Percentiles rank a stretch among this genome's conserved stretches.
phyloP scores from a whole-genome alignment of 2,888 invertebrate species.

The Pachymerium ferrugineum region DNA sequence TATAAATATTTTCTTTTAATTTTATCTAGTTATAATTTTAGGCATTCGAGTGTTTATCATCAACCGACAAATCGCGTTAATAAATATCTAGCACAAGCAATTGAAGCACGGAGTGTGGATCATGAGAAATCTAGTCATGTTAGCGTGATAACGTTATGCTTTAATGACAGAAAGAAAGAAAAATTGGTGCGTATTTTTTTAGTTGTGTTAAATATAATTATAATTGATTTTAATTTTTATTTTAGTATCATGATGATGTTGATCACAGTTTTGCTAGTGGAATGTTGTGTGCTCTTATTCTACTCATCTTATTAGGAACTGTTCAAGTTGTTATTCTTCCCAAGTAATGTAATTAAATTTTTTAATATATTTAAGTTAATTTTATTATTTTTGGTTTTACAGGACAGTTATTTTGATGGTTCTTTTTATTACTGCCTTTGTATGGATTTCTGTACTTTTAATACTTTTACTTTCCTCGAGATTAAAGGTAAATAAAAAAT shows the following conservation, averaged over 20 bases:
- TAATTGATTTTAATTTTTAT: slow-evolving; percentile 38
- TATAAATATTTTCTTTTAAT: background rate
- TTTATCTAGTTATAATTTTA: slow-evolving; percentile 23
- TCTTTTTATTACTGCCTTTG: slow-evolving; percentile 79
- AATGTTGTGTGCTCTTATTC: slow-evolving; percentile 65
- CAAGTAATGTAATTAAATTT: slow-evolving; percentile 47
- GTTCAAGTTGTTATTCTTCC: slow-evolving; percentile 76
- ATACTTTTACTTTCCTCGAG: slow-evolving; percentile 77
- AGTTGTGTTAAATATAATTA: background rate
- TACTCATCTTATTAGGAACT: slow-evolving; percentile 68
- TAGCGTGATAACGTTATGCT: slow-evolving; percentile 74
- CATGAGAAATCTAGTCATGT: slow-evolving; percentile 84
- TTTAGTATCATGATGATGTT: slow-evolving; percentile 75
- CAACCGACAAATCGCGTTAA: slow-evolving; percentile 86
- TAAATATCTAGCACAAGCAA: slow-evolving; percentile 84
- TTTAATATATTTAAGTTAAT: background rate
- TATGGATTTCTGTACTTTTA: slow-evolving; percentile 81
- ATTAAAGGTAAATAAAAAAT: slow-evolving; percentile 49
- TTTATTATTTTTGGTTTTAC: slow-evolving; percentile 36
- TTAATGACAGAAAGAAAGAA: slow-evolving; percentile 78
- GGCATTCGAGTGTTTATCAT: slow-evolving; percentile 56
- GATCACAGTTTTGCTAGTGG: slow-evolving; percentile 77
- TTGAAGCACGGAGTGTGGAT: slow-evolving; percentile 83
- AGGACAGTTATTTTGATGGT: slow-evolving; percentile 72
- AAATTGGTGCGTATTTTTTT: slow-evolving; percentile 57